Evolutionary conservation across 2,888 invertebrate species (phyloP), one percentile per base, ranked within the genome.

Genomic region (Nomada fucata): DNA sequence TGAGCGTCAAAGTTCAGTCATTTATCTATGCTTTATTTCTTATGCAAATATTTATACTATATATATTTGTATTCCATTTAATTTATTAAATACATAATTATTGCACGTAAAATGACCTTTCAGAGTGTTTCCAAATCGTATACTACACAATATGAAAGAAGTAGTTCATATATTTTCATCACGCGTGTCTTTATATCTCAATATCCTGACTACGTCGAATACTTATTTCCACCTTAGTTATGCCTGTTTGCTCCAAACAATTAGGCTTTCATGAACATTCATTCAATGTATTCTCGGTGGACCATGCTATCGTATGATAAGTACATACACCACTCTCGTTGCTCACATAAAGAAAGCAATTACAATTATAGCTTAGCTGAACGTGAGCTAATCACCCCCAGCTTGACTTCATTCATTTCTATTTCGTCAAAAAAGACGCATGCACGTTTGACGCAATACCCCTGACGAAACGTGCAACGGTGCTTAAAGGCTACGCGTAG

Each of bases 401-500:
- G 13, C 10, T 29, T 50, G n/a, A 47, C 3, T 60, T 60, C 64
- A 60, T 57, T 61, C 36, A 65, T 60, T 50, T 18, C 2, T 5
- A 53, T 9, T n/a, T 18, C 29, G 1, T 53, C 15, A 11, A 7
- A 2, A 36, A 60, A 42, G 20, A 60, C 64, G 29, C 18, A 15
- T 9, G 18, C 26, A 20, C 23, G 23, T 50, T 26, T 67, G 71
- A 67, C 57, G 63, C n/a, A 72, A 61, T 72, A 47, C 20, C 20
- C 57, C 29, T 36, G 44, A 59, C 18, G 52, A 20, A 61, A 77
- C 57, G 18, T 15, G 72, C 13, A 10, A 60, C 36, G 53, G 18
- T 44, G 0, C 70, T 73, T 53, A 70, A 77, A 77, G 71, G 59
- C 52, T 68, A 53, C 20, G 44, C 11, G 64, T 61, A 57, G 18